phyloP scores from a whole-genome alignment of 2,113 vertebrate genomes.

The Eclectus roratus region DNA sequence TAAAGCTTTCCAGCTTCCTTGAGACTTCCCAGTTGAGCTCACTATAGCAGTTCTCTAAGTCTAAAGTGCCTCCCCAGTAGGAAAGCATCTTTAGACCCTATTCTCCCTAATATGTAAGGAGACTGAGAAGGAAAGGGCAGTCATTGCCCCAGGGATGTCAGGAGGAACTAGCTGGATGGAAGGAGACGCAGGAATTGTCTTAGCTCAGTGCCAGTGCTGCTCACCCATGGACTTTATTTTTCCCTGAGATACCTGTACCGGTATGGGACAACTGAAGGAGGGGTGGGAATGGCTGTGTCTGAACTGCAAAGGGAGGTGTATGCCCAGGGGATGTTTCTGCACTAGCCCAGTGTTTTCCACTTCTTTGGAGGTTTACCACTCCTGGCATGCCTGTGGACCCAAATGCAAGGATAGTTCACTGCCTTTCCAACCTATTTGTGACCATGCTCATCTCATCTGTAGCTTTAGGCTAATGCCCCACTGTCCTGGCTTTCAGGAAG shows the following conservation, averaged over 20 bases:
- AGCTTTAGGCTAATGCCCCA: neutral
- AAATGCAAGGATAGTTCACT: neutral
- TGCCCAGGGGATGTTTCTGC: neutral
- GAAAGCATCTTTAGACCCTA: neutral
- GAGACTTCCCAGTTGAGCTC: neutral
- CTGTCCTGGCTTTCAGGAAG: neutral
- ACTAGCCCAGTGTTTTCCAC: neutral
- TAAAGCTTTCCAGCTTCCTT: neutral
- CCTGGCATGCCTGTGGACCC: neutral
- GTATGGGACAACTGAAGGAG: neutral
- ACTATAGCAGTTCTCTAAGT: neutral
- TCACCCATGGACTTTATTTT: accelerated
- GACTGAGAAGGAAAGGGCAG: neutral
- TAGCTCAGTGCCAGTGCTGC: neutral
- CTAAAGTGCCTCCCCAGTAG: neutral
- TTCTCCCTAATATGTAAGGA: neutral
- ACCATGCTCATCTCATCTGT: neutral
- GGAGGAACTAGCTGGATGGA: neutral
- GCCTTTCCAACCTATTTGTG: neutral
- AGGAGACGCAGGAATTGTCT: neutral
- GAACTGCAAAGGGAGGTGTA: neutral
- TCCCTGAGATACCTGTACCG: neutral
- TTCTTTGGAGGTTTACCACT: neutral
- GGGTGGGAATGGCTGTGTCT: neutral
- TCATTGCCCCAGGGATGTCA: neutral